Conservation (phyloP, 2,888 invertebrate species). For the Portevinia maculata region DNA sequence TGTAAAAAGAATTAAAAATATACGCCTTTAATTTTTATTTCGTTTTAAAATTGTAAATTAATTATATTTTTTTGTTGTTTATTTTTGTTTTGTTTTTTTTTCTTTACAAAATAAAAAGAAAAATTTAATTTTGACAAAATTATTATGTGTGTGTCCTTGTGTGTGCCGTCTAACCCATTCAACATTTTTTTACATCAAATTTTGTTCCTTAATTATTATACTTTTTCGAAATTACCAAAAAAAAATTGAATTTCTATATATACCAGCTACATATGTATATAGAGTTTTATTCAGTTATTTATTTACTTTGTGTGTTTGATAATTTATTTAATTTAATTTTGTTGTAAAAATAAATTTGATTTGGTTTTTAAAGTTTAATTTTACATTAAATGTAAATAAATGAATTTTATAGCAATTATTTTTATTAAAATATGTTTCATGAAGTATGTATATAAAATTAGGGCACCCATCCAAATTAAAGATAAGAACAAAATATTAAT, state of each 20-base stretch:
- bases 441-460: conserved; percentile 31
- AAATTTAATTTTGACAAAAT: conserved; percentile 73
- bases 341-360: conserved; percentile 1
- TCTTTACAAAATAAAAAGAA: conserved; percentile 30
- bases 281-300: conserved; percentile 53
- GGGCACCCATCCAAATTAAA: conserved; percentile 69
- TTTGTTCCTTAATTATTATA: conserved; percentile 71
- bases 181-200: conserved; percentile 75
- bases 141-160: conserved; percentile 80
- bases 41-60: conserved; percentile 31
- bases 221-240: conserved; percentile 44
- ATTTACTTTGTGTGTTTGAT: conserved; percentile 56
- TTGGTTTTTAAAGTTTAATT: conserved; percentile 19
- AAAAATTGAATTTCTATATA: conserved; percentile 48
- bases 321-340: conserved; percentile 33
- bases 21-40: conserved; percentile 54
- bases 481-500: neutral
- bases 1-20: conserved; percentile 67
- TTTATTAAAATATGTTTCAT: conserved; percentile 22
- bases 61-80: conserved; percentile 33
- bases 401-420: neutral
- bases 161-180: conserved; percentile 81
- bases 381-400: conserved; percentile 52
- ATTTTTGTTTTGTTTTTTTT: conserved; percentile 46
- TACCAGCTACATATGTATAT: conserved; percentile 71